Base-by-base conservation (phyloP, 2,797 vertebrate species). In the Bradypus variegatus region DNA sequence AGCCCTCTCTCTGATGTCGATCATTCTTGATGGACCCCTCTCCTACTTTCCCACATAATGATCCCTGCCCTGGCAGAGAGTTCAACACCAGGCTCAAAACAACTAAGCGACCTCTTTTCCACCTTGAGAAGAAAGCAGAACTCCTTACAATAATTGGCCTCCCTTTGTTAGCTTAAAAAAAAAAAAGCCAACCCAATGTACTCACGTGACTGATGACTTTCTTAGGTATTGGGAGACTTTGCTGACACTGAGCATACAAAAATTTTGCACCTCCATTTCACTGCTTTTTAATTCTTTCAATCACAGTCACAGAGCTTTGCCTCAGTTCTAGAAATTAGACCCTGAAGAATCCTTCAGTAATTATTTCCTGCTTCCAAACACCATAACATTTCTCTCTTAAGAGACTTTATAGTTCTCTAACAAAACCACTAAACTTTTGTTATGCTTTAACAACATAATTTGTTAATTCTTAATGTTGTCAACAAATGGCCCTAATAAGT, bases 401-500 rank as follows among this genome's bases (percentile, higher is more conserved):
- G 53, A 94, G 50, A 64, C 58, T 95, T 95, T 92, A 91, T 84
- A 84, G 88, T 90, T 83, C 85, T 88, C 90, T 92, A 91, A 94
- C 85, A 94, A 96, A 92, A 83, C 67, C 79, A 96, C 69, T 84
- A 94, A 95, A 81, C 67, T 64, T 93, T 89, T 88, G 90, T 95
- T 87, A 88, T 81, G 45, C 80, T 94, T 93, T 94, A 91, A 94
- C 55, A 89, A 75, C 67, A 88, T 94, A 91, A 88, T 95, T 92
- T 94, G 79, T 91, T 95, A 91, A 94, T 95, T 95, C 85, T 90
- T 88, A 82, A 92, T 93, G 87, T 90, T 96, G 91, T 95, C 95
- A 94, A 89, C 93, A 95, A 95, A 92, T 48, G 86, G 89, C 41
- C 41, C 76, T 92, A 86, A 62, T 89, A 95, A 94, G 83, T 70